Evolutionary conservation across 1,140 invertebrate genomes (phyloP).

Genomic region (Diorhabda sublineata): DNA sequence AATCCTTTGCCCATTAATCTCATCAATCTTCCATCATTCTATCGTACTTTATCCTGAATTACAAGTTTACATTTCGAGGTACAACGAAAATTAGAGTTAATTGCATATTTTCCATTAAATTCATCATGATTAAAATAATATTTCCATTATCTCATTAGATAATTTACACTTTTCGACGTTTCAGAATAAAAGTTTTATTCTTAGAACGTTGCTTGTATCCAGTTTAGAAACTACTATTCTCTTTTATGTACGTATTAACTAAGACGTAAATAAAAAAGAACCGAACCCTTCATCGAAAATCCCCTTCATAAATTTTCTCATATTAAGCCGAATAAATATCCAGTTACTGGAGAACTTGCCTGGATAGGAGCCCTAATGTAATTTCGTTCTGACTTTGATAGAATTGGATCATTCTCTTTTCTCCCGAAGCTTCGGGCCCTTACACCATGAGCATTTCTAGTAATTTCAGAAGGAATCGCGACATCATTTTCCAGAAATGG

Average conservation of each 20-base stretch:
- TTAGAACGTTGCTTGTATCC: no score
- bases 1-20: no score
- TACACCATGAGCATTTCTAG: conserved; percentile 17
- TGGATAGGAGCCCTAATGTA: conserved; percentile 2
- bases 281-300: conserved; percentile 6
- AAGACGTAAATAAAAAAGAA: conserved; percentile 1
- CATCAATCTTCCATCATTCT: no score
- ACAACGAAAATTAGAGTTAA: no score
- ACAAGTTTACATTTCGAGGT: no score
- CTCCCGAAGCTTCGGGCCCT: background rate
- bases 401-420: conserved; percentile 19
- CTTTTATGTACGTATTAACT: background rate
- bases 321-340: conserved; percentile 11
- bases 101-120: no score
- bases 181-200: no score
- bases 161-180: no score
- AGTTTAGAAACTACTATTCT: no score
- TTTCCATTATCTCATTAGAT: no score
- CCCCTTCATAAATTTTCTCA: conserved; percentile 3
- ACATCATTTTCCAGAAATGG: conserved; percentile 16
- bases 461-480: conserved; percentile 13
- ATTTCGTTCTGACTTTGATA: conserved; percentile 14
- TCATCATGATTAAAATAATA: no score
- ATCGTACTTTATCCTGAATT: no score
- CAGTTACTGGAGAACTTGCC: background rate